phyloP scores from a whole-genome alignment of 2,888 invertebrate species.

The Cantharis rufa region DNA sequence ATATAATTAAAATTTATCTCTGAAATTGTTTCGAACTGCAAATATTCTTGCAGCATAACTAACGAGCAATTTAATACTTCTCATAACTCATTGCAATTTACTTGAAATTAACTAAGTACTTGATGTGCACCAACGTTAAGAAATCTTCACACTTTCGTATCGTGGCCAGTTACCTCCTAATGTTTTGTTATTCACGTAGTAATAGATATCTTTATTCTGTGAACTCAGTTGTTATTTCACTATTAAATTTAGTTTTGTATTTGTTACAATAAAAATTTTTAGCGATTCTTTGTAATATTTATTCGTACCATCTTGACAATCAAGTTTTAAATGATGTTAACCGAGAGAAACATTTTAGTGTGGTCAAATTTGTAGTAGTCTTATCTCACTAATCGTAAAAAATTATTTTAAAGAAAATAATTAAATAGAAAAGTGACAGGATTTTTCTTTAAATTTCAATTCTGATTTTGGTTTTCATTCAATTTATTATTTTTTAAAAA shows the following conservation, averaged over 20 bases:
- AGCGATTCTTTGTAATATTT: neutral
- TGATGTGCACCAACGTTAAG: neutral
- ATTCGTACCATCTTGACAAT: neutral
- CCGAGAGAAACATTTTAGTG: too few species aligned
- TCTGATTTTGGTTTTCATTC: too few species aligned
- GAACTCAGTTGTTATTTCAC: neutral
- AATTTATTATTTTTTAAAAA: too few species aligned
- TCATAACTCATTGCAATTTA: neutral
- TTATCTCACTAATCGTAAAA: too few species aligned
- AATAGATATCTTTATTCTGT: neutral
- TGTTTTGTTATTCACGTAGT: neutral
- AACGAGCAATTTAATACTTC: neutral
- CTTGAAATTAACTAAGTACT: neutral
- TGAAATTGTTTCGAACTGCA: neutral
- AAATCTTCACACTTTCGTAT: neutral
- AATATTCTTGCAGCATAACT: neutral
- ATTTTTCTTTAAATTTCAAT: too few species aligned
- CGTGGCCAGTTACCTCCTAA: neutral
- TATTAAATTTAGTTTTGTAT: neutral
- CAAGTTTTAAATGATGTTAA: too few species aligned
- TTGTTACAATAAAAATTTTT: neutral
- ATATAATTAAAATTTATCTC: neutral
- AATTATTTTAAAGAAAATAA: too few species aligned
- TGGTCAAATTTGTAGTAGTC: too few species aligned
- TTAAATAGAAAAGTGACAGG: too few species aligned